Conservation (phyloP, 1,140 invertebrate genomes). For the Holotrichia oblita region DNA sequence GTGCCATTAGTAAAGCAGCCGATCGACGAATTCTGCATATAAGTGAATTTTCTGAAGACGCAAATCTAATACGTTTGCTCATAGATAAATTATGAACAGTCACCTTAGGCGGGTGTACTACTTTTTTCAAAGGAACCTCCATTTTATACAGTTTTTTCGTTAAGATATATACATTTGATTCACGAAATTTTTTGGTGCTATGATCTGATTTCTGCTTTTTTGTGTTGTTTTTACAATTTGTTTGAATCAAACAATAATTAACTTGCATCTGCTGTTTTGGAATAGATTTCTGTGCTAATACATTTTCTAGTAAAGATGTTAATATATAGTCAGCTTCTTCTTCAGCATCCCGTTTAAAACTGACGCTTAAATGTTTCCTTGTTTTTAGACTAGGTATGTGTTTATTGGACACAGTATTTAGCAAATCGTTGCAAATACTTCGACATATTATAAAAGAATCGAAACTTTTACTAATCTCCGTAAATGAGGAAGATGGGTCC, state of each 20-base stretch:
- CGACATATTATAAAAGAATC: conserved; percentile 7
- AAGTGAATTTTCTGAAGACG: not conserved
- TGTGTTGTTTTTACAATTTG: not conserved
- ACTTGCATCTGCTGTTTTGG: not conserved
- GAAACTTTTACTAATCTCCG: not conserved
- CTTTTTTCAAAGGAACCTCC: not conserved
- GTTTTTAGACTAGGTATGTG: not conserved
- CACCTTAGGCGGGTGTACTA: conserved; percentile 19
- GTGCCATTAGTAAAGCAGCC: conserved; percentile 30
- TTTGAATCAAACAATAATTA: conserved; percentile 27
- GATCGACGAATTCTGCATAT: conserved; percentile 25
- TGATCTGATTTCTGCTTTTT: not conserved
- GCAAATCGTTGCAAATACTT: conserved; percentile 10
- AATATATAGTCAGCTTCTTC: not conserved
- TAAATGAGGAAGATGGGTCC: not conserved
- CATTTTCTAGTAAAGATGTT: not conserved
- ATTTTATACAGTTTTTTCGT: not conserved
- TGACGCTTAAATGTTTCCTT: conserved; percentile 26
- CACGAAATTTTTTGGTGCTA: not conserved
- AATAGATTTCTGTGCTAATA: not conserved
- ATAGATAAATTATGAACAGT: conserved; percentile 35
- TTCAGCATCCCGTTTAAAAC: conserved; percentile 1
- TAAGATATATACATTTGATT: not conserved
- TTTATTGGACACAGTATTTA: not conserved
- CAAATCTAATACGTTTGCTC: not conserved